A percentile compares a stretch with the other conserved stretches of the same genome.
Evolutionary conservation across 2,888 invertebrate genomes (phyloP).

Genomic region (Caenorhabditis drosophilae): DNA sequence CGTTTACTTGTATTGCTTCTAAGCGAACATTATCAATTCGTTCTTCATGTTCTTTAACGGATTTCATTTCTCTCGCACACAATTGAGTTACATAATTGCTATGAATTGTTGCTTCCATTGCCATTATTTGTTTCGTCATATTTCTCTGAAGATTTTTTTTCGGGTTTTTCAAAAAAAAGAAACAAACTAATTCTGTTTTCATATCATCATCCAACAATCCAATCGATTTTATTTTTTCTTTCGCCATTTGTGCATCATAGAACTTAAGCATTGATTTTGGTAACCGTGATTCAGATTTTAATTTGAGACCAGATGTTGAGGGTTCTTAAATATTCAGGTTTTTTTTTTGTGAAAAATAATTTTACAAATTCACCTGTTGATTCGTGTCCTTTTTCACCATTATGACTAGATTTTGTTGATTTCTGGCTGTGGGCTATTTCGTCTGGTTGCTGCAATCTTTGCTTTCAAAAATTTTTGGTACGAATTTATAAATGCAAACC

Average conservation of each 20-base stretch:
- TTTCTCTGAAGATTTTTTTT: neutral
- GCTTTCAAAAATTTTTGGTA: neutral
- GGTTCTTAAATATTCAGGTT: neutral
- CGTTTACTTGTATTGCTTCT: neutral
- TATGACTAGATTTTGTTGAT: no score
- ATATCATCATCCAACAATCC: conserved; percentile 14
- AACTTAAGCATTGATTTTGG: conserved; percentile 11
- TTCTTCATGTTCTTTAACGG: neutral
- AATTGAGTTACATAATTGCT: neutral
- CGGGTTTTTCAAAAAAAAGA: neutral
- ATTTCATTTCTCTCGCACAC: neutral
- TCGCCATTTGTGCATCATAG: conserved; percentile 17
- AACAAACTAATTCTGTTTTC: conserved; percentile 7
- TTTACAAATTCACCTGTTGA: no score
- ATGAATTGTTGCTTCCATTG: neutral
- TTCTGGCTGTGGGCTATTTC: no score
- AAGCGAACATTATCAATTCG: neutral
- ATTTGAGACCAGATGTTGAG: neutral
- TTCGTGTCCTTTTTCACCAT: neutral
- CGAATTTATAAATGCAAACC: neutral
- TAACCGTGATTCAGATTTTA: neutral
- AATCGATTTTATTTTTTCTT: conserved; percentile 2
- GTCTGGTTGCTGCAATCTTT: no score
- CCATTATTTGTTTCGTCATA: neutral
- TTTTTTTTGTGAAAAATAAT: neutral